Evolutionary conservation across 2,888 invertebrate species (phyloP), one percentile per base, ranked within the genome.

Genomic region (Exocentrus adspersus): DNA sequence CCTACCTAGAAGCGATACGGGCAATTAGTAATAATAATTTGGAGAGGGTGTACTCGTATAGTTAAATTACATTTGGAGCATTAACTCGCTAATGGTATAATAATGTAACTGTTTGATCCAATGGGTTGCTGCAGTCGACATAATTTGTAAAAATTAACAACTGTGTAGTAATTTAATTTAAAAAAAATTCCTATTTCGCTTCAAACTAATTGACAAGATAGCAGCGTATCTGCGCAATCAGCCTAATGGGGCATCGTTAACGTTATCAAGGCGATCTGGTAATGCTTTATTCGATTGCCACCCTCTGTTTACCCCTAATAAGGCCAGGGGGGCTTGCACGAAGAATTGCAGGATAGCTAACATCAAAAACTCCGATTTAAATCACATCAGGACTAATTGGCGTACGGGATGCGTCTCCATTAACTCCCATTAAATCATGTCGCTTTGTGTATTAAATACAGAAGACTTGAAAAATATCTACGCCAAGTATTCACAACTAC

Each of bases 191-290:
- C n/a, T 37, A n/a, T 37, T 0, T 14, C 37, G 37, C n/a, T 37
- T 12, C 14, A 14, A 28, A 48, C 28, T 30, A 30, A 37, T 32
- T 32, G 51, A 51, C 32, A 19, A 51, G 51, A 30, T 51, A 51
- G 30, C 51, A n/a, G n/a, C n/a, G n/a, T 17, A 70, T 68, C 68
- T 71, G 65, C 63, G 52, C 70, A 69, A 73, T 73, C 70, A 64
- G 68, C 52, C 72, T 74, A 77, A 76, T 77, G 76, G 74, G 64
- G 68, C 77, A 72, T 76, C 74, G 67, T 75, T 76, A 76, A 76
- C 70, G 66, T 75, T 75, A 75, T 75, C 75, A 75, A 65, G 65
- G 64, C 70, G 70, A 75, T 75, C 72, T 64, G 64, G 67, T 69
- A 60, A 46, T 57, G 60, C 65, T 69, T 73, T 71, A 74, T 70